phyloP scores from a whole-genome alignment of 2,888 invertebrate genomes.

The Drosophila aldrichi region DNA sequence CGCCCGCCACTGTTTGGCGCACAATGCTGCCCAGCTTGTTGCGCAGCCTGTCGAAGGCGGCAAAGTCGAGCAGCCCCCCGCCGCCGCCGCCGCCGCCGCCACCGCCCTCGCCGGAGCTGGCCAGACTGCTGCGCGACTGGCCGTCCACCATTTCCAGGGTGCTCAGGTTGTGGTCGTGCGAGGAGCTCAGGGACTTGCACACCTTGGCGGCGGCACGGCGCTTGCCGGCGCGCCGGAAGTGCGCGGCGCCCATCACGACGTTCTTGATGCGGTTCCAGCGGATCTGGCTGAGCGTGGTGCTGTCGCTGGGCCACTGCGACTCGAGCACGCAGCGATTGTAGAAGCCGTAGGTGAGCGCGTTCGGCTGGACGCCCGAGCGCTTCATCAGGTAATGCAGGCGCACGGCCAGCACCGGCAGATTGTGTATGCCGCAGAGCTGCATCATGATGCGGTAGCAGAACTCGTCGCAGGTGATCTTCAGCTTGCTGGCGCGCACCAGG shows the following conservation, averaged over 20 bases:
- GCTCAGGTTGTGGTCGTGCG: conserved; percentile 84
- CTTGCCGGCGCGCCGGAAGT: conserved; percentile 93
- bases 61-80: conserved; percentile 85
- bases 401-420: conserved; percentile 97
- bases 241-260: conserved; percentile 95
- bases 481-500: conserved; percentile 93
- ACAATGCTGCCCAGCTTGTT: conserved; percentile 89
- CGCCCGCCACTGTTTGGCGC: conserved; percentile 85
- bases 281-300: conserved; percentile 90
- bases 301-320: conserved; percentile 96
- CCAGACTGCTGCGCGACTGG: conserved; percentile 85
- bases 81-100: conserved; percentile 53
- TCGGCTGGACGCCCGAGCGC: conserved; percentile 96
- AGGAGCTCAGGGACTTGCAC: conserved; percentile 77
- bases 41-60: conserved; percentile 87
- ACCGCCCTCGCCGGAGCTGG: conserved; percentile 78
- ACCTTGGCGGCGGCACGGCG: conserved; percentile 87
- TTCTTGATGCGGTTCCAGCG: conserved; percentile 97
- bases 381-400: conserved; percentile 96
- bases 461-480: conserved; percentile 96
- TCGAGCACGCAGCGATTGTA: conserved; percentile 94
- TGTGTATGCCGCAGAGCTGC: conserved; percentile 98
- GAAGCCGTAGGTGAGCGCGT: conserved; percentile 98
- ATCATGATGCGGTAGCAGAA: conserved; percentile 99
- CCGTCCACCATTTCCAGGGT: conserved; percentile 85